Evolutionary conservation across 1,140 invertebrate genomes (phyloP), one percentile per base, ranked within the genome.

Genomic region (Ptiloglossa arizonensis): DNA sequence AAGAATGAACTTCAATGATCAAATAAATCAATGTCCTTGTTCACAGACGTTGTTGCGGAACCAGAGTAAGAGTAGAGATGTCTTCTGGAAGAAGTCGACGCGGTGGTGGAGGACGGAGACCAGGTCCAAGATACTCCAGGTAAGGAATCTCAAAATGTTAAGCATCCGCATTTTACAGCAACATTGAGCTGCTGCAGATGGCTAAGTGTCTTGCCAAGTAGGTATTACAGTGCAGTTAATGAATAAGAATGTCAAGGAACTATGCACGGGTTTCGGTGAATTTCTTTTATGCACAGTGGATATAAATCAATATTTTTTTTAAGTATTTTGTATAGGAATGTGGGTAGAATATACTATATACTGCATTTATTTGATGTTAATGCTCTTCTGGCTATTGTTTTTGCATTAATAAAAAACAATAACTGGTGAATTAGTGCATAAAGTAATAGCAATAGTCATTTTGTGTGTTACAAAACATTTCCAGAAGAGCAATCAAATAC

Each of bases 41-140:
- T 91, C 93, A 32, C 81, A 97, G 96, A 68, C 95, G 96, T 57
- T 96, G 96, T 91, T 97, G 96, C 92, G 96, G 97, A 11, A 96
- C 95, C 24, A 94, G 96, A 88, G 96, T 97, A 59, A 94, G 96
- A 79, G 96, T 97, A 29, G 97, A 97, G 91, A 97, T 97, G 97
- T 97, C 96, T 1, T 97, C 96, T 81, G 97, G 97, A 0, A 94
- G 96, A 87, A 96, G 96, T 79, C 93, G 97, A 67, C 94, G 96
- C 79, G 95, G 96, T 62, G 94, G 95, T 70, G 93, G 95, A 48
- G 94, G 94, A 79, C 91, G 94, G 41, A 93, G 93, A 76, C 89
- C 91, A 38, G 91, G 90, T 66, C 91, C 92, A 70, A 90, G 93
- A 85, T 94, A 94, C 79, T 92, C 93, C 68, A 94, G 94, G 94